These are phyloP conservation scores for Drosophila kanapiae DNA, from an alignment of 1,140 invertebrate species.

Conservation along the genomic window DNA sequence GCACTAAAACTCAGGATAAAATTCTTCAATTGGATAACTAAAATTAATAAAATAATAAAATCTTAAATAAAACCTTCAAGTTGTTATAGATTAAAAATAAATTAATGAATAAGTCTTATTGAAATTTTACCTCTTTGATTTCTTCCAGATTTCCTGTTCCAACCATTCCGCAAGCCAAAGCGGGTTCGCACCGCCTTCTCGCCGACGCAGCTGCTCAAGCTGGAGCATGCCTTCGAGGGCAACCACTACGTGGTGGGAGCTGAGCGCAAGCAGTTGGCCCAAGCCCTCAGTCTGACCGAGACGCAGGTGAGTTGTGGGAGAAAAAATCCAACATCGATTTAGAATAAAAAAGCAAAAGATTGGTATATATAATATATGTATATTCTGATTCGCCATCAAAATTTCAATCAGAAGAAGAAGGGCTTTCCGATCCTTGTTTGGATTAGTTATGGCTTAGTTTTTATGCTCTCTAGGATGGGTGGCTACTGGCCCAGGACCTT, in stretches of 20 bases:
- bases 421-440: no score
- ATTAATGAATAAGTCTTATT: not conserved
- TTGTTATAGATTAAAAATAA: not conserved
- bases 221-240: slow-evolving; percentile 97
- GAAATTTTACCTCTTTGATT: not conserved
- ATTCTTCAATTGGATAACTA: not conserved
- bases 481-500: slow-evolving; percentile 29
- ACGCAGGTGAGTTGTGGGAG: slow-evolving; percentile 90
- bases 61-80: no score
- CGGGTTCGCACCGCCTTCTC: slow-evolving; percentile 97
- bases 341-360: no score
- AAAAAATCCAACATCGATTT: not conserved
- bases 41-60: not conserved
- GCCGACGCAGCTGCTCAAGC: slow-evolving; percentile 95
- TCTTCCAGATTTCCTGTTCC: slow-evolving; percentile 94
- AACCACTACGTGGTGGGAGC: slow-evolving; percentile 98
- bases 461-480: not conserved
- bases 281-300: slow-evolving; percentile 94
- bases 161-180: slow-evolving; percentile 98
- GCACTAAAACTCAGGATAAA: not conserved
- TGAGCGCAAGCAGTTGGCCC: slow-evolving; percentile 96
- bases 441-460: no score
- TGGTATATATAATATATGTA: no score
- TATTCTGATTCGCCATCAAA: no score
- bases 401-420: no score